Percentiles rank a stretch among this genome's conserved stretches.
These are phyloP conservation scores for Wasmannia auropunctata DNA, from an alignment of 1,140 invertebrate genomes.

Conservation along the genomic window DNA sequence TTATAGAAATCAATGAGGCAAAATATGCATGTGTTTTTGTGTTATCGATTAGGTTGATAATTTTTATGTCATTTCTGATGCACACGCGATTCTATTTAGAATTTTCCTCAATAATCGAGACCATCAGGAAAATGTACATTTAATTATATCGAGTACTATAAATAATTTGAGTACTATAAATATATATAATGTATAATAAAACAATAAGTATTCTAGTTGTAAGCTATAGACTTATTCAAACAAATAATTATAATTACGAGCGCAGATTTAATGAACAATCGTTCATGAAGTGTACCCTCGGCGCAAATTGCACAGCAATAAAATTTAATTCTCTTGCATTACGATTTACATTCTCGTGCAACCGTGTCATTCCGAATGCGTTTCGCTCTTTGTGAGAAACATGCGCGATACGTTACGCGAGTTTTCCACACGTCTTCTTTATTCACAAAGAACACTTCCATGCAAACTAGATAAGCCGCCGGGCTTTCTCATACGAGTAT, in stretches of 20 bases:
- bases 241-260: background rate
- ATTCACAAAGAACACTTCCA: slow-evolving; percentile 39
- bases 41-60: background rate
- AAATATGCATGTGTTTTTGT: no score
- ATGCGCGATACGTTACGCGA: slow-evolving; percentile 12
- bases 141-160: background rate
- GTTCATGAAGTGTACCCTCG: background rate
- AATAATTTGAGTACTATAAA: background rate
- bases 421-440: slow-evolving; percentile 31
- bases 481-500: slow-evolving; percentile 35
- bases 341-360: background rate
- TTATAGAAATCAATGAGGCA: background rate
- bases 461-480: slow-evolving; percentile 42
- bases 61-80: background rate
- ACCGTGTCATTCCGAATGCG: background rate
- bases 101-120: background rate
- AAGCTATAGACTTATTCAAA: slow-evolving; percentile 2
- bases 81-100: background rate
- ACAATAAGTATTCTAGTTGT: background rate
- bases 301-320: background rate
- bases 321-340: slow-evolving; percentile 6
- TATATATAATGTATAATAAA: no score
- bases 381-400: slow-evolving; percentile 1
- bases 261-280: slow-evolving; percentile 12
- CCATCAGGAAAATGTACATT: background rate